Evolutionary conservation across 2,888 invertebrate genomes (phyloP).

Genomic region (Stegana nigrithorax): DNA sequence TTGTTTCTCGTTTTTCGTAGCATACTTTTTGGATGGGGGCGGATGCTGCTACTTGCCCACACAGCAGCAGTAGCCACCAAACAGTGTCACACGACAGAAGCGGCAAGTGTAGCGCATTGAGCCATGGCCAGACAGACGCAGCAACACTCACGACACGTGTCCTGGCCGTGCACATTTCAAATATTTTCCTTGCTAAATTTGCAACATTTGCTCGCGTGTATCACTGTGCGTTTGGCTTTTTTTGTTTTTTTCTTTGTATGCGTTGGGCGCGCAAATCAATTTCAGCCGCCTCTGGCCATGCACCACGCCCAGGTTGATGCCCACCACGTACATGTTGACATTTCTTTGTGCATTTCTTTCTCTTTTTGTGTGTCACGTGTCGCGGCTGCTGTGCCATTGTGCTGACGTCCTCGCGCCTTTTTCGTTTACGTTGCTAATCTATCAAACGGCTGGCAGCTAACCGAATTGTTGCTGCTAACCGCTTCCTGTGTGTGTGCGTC

Average conservation of each 20-base stretch:
- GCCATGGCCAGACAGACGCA: constrained; percentile 10
- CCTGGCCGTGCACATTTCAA: constrained; percentile 33
- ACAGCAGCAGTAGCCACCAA: background rate
- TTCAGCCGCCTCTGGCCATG: constrained; percentile 35
- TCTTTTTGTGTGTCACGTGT: constrained; percentile 22
- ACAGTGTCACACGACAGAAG: constrained; percentile 52
- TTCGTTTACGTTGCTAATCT: constrained; percentile 64
- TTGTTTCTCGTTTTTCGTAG: constrained; percentile 46
- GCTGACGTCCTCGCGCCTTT: constrained; percentile 46
- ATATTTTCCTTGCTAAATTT: constrained; percentile 51
- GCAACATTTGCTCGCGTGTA: no score
- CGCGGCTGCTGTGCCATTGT: constrained; percentile 46
- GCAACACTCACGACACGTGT: constrained; percentile 33
- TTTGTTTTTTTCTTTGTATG: constrained; percentile 45
- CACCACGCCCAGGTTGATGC: constrained; percentile 32
- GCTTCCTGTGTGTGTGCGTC: constrained; percentile 26
- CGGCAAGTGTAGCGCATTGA: constrained; percentile 34
- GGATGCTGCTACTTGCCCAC: background rate
- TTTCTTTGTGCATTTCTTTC: constrained; percentile 35
- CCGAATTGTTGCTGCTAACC: constrained; percentile 46
- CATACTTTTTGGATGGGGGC: background rate
- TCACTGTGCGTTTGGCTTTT: no score
- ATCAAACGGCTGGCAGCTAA: constrained; percentile 54
- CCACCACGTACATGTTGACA: constrained; percentile 60
- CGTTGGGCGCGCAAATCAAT: constrained; percentile 52